Base-by-base conservation (phyloP, 2,113 vertebrate species). In the Beaufortia kweichowensis region DNA sequence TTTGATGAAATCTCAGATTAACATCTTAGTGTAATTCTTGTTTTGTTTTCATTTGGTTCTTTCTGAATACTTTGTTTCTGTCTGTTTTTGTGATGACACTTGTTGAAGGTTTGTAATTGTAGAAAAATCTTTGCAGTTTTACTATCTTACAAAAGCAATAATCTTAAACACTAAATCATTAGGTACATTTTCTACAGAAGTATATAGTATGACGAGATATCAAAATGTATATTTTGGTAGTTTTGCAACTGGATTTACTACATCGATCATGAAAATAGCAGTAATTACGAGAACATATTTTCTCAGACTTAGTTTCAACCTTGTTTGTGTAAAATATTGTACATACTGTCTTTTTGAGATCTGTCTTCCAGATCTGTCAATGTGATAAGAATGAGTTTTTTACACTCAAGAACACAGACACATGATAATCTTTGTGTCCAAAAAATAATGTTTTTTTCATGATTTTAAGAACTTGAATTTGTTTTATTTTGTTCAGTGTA, bases 191-290 rank as follows among this genome's bases (percentile, higher is more conserved):
- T 94, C 91, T 91, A 91, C 85, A 88, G 86, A 75, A 76, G 76
- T 53, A 92, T 90, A 90, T 89, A 89, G 89, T 90, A 66, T 86
- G 90, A 91, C 43, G 70, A 88, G 87, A 79, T 86, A 88, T 92
- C 90, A 92, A 91, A 94, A 88, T 95, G 91, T 96, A 94, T 94
- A 91, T 95, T 93, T 95, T 93, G 93, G 92, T 96, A 95, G 92
- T 90, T 94, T 94, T 90, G 89, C 86, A 86, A 90, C 87, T 88
- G 87, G 81, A 87, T 83, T 93, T 88, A 89, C 91, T 90, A 91
- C 90, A 84, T 89, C 89, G 89, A 87, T 86, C 85, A 87, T 68
- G 82, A 78, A 87, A 77, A 77, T 71, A 86, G 6, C 43, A 84
- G 75, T 84, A 79, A 75, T 79, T 87, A 89, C 90, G 86, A 90